These are phyloP conservation scores for Regulus satrapa DNA, from an alignment of 2,113 vertebrate species.

Conservation along the genomic window DNA sequence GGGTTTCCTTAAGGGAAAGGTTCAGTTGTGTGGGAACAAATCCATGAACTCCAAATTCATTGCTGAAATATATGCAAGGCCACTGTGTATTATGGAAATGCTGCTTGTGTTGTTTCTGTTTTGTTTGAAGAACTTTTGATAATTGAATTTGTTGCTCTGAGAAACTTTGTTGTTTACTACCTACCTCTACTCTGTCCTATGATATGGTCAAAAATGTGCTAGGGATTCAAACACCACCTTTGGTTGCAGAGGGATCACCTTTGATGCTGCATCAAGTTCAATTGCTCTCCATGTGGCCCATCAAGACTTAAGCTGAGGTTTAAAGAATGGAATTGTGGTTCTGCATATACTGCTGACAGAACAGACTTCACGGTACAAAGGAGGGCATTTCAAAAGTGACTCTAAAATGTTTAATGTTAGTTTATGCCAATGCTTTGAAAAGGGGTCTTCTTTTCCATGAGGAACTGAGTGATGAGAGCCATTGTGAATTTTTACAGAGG, in stretches of 20 bases:
- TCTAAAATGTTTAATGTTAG: neutral
- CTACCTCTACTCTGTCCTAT: neutral
- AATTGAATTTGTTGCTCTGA: neutral
- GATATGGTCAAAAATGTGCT: neutral
- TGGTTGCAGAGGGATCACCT: neutral
- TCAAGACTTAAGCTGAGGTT: neutral
- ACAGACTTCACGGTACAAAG: neutral
- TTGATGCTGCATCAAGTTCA: neutral
- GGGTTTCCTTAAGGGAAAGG: constrained; percentile 33
- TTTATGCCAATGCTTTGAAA: neutral
- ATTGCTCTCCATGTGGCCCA: neutral
- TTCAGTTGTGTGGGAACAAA: constrained; percentile 21
- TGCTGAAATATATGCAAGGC: neutral
- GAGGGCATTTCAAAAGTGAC: neutral
- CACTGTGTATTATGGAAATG: neutral
- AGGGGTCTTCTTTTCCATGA: neutral
- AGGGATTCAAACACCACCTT: neutral
- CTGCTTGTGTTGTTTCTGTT: constrained; percentile 11
- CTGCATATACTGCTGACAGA: neutral
- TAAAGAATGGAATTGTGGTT: neutral
- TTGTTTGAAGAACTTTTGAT: neutral
- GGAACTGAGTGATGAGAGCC: neutral
- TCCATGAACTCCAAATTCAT: neutral
- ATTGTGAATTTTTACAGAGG: neutral
- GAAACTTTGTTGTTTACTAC: neutral